phyloP scores from a whole-genome alignment of 2,888 invertebrate genomes.

The Drosophila cognata region DNA sequence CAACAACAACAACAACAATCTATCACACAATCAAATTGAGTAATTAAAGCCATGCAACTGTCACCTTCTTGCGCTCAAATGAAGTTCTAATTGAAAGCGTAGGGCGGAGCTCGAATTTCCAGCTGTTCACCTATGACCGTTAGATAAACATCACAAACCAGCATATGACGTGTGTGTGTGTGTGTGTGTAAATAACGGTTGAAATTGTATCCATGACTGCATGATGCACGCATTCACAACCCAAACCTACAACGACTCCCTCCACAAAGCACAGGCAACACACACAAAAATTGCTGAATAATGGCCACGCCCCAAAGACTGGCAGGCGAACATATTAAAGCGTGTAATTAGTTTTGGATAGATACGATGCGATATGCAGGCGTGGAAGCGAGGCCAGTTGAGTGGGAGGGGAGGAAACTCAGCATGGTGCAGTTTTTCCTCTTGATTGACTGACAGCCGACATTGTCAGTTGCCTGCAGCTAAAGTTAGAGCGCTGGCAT shows the following conservation, averaged over 20 bases:
- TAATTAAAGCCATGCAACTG: conserved; percentile 57
- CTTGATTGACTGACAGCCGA: conserved; percentile 61
- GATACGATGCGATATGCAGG: conserved; percentile 45
- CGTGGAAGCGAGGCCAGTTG: neutral
- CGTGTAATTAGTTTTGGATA: conserved; percentile 72
- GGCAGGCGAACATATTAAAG: conserved; percentile 66
- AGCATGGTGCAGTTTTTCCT: conserved; percentile 48
- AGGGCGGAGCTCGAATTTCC: neutral
- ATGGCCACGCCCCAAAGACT: conserved; percentile 62
- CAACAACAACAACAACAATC: conserved; percentile 1
- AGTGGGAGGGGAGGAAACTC: neutral
- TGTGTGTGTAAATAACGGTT: conserved; percentile 55
- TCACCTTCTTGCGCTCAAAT: conserved; percentile 40
- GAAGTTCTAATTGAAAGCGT: conserved; percentile 65
- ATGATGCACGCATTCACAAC: conserved; percentile 60
- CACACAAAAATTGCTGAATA: conserved; percentile 67
- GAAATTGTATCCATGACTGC: conserved; percentile 71
- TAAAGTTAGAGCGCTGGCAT: conserved; percentile 1
- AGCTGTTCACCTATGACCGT: conserved; percentile 61
- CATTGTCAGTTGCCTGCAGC: conserved; percentile 30
- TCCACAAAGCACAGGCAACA: conserved; percentile 2
- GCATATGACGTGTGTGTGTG: conserved; percentile 27
- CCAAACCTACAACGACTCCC: conserved; percentile 1
- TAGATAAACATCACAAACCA: conserved; percentile 56
- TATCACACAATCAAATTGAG: conserved; percentile 55